A percentile compares a stretch with the other conserved stretches of the same genome.
These are phyloP conservation scores for Acleris emargana DNA, from an alignment of 2,888 invertebrate genomes.

Conservation along the genomic window DNA sequence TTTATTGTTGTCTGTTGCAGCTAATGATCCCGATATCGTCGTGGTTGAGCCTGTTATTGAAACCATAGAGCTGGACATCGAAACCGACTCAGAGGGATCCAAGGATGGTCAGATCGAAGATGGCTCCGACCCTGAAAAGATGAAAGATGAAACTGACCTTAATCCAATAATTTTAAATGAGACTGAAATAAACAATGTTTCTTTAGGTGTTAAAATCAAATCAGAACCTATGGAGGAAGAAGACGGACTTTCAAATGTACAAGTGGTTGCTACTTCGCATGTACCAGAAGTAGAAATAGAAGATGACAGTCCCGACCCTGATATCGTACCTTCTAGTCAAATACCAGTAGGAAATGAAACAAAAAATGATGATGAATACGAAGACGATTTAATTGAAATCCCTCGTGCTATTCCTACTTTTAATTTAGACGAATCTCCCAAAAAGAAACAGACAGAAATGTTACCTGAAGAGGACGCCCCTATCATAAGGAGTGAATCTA, in stretches of 20 bases:
- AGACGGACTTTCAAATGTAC: constrained; percentile 41
- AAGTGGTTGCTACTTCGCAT: constrained; percentile 39
- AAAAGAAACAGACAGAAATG: neutral
- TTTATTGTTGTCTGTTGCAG: constrained; percentile 45
- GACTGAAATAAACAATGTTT: constrained; percentile 13
- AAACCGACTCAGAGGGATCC: constrained; percentile 50
- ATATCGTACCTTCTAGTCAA: constrained; percentile 1
- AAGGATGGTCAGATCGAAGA: constrained; percentile 31
- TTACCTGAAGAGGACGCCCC: neutral
- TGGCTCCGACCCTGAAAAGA: constrained; percentile 28
- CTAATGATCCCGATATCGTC: constrained; percentile 55
- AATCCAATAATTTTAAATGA: constrained; percentile 32
- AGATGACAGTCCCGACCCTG: constrained; percentile 5
- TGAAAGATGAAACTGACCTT: constrained; percentile 30
- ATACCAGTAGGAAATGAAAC: constrained; percentile 38
- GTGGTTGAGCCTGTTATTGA: constrained; percentile 65
- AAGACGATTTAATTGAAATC: constrained; percentile 18
- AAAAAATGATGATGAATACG: constrained; percentile 28
- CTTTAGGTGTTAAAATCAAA: constrained; percentile 28
- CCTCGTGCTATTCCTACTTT: constrained; percentile 3
- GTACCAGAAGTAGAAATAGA: constrained; percentile 34
- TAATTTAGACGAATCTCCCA: neutral
- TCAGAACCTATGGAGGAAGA: constrained; percentile 36
- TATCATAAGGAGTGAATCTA: neutral
- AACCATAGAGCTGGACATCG: constrained; percentile 59